Conservation (phyloP, 2,113 vertebrate genomes). For the Cygnus atratus region DNA sequence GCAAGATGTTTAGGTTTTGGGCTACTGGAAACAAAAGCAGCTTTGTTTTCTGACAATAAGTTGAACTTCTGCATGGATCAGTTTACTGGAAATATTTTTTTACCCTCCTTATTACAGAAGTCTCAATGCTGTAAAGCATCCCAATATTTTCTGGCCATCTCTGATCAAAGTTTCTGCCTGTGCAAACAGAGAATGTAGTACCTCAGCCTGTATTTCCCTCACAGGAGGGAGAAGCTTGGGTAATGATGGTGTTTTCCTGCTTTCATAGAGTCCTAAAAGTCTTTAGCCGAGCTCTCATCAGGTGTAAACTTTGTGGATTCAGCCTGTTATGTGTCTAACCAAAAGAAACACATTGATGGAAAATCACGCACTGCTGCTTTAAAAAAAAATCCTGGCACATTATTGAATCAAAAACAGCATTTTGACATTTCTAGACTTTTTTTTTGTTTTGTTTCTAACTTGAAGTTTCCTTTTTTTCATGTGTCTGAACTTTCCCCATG, state of each 20-base stretch:
- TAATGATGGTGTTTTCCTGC: neutral
- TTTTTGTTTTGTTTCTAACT: neutral
- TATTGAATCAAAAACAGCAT: neutral
- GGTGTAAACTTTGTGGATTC: neutral
- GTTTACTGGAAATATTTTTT: neutral
- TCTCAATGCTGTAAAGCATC: neutral
- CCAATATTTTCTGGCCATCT: neutral
- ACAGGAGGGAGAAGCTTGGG: neutral
- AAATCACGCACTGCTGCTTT: neutral
- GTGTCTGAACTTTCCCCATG: neutral
- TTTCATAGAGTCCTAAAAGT: neutral
- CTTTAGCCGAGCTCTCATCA: neutral
- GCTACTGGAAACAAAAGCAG: neutral
- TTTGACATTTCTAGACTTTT: neutral
- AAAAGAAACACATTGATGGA: neutral
- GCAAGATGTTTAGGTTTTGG: neutral
- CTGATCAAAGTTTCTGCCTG: neutral
- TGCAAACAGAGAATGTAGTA: neutral
- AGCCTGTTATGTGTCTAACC: neutral
- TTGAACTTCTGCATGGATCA: neutral
- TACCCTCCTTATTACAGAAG: neutral
- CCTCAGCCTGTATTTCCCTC: neutral
- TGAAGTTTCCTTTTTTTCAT: neutral
- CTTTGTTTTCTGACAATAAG: neutral
- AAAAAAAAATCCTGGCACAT: neutral